A percentile compares a stretch with the other conserved stretches of the same genome.
Evolutionary conservation across 2,113 vertebrate species (phyloP).

Genomic region (Cettia cetti): DNA sequence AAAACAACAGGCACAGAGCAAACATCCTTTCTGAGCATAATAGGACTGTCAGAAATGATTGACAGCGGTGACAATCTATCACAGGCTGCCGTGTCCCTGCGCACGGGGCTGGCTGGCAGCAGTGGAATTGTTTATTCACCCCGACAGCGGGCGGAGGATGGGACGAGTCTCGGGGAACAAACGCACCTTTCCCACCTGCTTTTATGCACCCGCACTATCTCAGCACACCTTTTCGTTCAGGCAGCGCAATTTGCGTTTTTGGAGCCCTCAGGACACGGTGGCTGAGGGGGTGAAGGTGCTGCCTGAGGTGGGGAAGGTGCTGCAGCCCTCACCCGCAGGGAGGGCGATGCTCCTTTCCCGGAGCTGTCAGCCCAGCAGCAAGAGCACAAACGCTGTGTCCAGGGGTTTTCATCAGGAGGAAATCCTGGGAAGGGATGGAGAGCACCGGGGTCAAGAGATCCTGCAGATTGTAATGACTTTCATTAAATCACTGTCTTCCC

Average conservation of each 20-base stretch:
- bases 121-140: not conserved
- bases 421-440: not conserved
- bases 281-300: accelerated
- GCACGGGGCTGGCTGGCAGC: not conserved
- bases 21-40: conserved; percentile 46
- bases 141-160: not conserved
- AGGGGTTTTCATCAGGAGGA: not conserved
- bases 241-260: too few species aligned
- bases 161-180: not conserved
- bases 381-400: accelerated
- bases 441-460: not conserved
- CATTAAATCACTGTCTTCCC: conserved; percentile 26
- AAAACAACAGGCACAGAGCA: conserved; percentile 56
- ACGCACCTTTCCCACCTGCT: not conserved
- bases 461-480: not conserved
- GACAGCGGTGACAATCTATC: conserved; percentile 47
- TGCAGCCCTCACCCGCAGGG: accelerated
- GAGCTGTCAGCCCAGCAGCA: not conserved
- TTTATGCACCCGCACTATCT: not conserved
- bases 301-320: not conserved
- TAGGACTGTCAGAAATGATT: conserved; percentile 55
- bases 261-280: not conserved
- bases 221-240: not conserved
- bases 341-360: not conserved
- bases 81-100: not conserved